These are phyloP conservation scores for Bufo gargarizans DNA, from an alignment of 2,113 vertebrate species.

Conservation along the genomic window DNA sequence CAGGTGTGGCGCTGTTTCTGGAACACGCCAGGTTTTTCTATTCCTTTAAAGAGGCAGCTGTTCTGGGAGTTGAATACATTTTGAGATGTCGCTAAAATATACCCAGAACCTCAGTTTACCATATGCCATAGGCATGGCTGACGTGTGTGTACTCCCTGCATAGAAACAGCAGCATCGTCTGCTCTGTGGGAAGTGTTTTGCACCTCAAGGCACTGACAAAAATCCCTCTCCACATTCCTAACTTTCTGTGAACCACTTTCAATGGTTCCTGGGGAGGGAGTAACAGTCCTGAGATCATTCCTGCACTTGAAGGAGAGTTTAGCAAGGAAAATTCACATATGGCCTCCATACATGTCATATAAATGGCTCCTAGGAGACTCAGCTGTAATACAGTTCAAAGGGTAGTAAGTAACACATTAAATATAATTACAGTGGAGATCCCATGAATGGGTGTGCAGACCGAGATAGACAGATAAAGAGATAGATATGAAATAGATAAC, in stretches of 20 bases:
- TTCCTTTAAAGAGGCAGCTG: too few species aligned
- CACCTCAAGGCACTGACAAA: constrained; percentile 69
- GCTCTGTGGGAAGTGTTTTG: neutral
- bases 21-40: too few species aligned
- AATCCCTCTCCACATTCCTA: constrained; percentile 71
- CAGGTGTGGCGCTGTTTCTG: too few species aligned
- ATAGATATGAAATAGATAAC: too few species aligned
- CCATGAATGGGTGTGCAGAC: constrained; percentile 68
- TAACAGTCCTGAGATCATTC: constrained; percentile 38
- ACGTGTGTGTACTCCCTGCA: neutral
- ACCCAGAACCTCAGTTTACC: neutral
- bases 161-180: neutral
- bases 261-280: constrained; percentile 65
- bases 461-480: neutral
- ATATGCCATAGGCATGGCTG: neutral
- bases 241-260: constrained; percentile 69
- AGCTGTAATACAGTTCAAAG: constrained; percentile 71
- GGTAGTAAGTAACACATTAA: constrained; percentile 74
- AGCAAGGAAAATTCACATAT: constrained; percentile 66
- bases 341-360: constrained; percentile 66
- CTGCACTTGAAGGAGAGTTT: constrained; percentile 52
- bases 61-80: neutral
- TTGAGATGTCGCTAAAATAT: too few species aligned
- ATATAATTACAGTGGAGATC: constrained; percentile 74
- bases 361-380: constrained; percentile 69